Evolutionary conservation across 2,113 vertebrate genomes (phyloP), one percentile per base, ranked within the genome.

Genomic region (Sminthopsis crassicaudata): DNA sequence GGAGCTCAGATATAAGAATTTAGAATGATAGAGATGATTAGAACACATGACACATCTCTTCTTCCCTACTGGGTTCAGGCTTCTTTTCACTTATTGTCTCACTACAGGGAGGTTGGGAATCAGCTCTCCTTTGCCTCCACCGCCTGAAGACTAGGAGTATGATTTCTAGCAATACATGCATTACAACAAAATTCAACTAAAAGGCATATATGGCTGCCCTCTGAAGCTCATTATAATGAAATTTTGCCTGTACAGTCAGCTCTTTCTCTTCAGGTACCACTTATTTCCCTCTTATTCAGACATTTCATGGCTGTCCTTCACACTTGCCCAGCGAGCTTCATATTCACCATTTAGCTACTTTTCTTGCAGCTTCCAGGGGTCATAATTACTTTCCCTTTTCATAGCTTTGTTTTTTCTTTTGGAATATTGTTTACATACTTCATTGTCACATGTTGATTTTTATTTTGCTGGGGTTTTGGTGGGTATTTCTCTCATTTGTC

Each of bases 211-310:
- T 84, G 67, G 67, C 67, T 84, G 67, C n/a, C 67, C 67, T 84
- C 22, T 84, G 67, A 84, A 84, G 67, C 16, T 84, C 67, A 76
- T 84, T 84, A 84, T 22, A 84, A 84, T 84, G 67, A 84, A 84
- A 84, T 84, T 84, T 84, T 84, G 67, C n/a, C 67, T 84, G 67
- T 84, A 42, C 67, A 84, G 67, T 84, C 67, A 84, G 67, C 67
- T 84, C 36, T 84, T 84, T 84, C n/a, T 84, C 67, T 84, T 84
- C 67, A 84, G 67, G 67, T 84, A 84, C 67, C 67, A 84, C 67
- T 84, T 84, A 84, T 84, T 84, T 84, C 67, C 67, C 67, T 84
- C n/a, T 84, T 84, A 84, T 84, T 84, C 67, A 84, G 67, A 84
- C 67, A 84, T 84, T 84, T 19, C 67, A 84, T 84, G 67, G 67